phyloP scores from a whole-genome alignment of 2,888 invertebrate genomes.

The Esperia sulphurella region DNA sequence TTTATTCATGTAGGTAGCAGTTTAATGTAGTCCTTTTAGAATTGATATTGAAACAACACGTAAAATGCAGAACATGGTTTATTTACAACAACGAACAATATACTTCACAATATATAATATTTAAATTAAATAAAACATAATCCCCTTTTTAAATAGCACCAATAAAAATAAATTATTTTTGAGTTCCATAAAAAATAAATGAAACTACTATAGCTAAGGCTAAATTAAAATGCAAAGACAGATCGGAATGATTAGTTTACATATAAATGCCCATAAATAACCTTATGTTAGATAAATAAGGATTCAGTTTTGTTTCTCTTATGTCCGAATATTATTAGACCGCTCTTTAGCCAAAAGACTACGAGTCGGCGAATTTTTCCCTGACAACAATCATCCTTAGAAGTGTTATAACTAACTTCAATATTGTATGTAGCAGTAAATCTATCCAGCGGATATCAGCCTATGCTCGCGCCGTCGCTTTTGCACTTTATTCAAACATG shows the following conservation, averaged over 20 bases:
- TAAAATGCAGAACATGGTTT: background rate
- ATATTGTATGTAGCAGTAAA: no score
- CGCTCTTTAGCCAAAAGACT: no score
- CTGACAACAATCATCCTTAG: no score
- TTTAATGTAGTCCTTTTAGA: background rate
- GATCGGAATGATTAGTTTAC: slow-evolving; percentile 1
- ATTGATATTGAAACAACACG: background rate
- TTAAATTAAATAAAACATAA: slow-evolving; percentile 3
- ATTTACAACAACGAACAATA: background rate
- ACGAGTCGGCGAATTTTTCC: no score
- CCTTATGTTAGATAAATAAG: no score
- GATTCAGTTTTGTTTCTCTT: no score
- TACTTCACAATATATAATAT: background rate
- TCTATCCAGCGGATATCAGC: no score
- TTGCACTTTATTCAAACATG: no score
- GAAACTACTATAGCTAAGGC: background rate
- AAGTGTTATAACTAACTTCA: no score
- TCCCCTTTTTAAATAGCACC: background rate
- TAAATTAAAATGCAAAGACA: slow-evolving; percentile 1
- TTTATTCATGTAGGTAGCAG: no score
- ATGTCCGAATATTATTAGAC: no score
- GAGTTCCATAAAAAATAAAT: background rate
- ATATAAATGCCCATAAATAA: background rate
- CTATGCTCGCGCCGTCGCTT: no score
- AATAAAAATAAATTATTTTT: background rate